Percentiles rank a stretch among this genome's conserved stretches.
phyloP scores from a whole-genome alignment of 2,113 vertebrate species.

The Pituophis catenifer region DNA sequence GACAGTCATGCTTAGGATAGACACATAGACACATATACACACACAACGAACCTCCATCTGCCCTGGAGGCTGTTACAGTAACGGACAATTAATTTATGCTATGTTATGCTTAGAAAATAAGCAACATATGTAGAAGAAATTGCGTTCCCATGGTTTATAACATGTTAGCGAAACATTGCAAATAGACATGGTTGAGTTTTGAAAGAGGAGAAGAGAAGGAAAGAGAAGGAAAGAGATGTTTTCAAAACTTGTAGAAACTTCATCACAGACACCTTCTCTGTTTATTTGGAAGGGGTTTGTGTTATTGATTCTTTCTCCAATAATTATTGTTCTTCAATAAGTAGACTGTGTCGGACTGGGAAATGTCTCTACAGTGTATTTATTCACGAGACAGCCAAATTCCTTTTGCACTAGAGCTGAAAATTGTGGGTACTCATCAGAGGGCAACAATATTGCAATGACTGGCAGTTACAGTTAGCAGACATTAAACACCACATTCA shows the following conservation, averaged over 20 bases:
- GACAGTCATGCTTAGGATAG: slow-evolving; percentile 50
- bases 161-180: slow-evolving; percentile 60
- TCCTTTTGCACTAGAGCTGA: slow-evolving; percentile 64
- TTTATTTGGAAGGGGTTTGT: slow-evolving; percentile 52
- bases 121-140: slow-evolving; percentile 68
- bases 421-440: slow-evolving; percentile 49
- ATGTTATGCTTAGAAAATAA: slow-evolving; percentile 54
- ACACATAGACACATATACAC: slow-evolving; percentile 20
- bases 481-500: slow-evolving; percentile 53
- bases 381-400: slow-evolving; percentile 48
- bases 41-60: slow-evolving; percentile 65
- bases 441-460: slow-evolving; percentile 41
- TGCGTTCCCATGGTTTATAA: slow-evolving; percentile 69
- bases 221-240: slow-evolving; percentile 57
- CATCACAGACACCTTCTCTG: slow-evolving; percentile 46
- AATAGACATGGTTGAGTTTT: slow-evolving; percentile 46
- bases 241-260: slow-evolving; percentile 56
- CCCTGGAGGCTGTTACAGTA: slow-evolving; percentile 69
- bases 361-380: not conserved
- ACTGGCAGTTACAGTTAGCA: slow-evolving; percentile 29
- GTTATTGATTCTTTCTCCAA: slow-evolving; percentile 32
- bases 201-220: slow-evolving; percentile 51
- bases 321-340: slow-evolving; percentile 49
- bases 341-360: not conserved
- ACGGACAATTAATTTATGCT: slow-evolving; percentile 63